Evolutionary conservation across 2,113 vertebrate species (phyloP).

Genomic region (Ceyx margarethae): DNA sequence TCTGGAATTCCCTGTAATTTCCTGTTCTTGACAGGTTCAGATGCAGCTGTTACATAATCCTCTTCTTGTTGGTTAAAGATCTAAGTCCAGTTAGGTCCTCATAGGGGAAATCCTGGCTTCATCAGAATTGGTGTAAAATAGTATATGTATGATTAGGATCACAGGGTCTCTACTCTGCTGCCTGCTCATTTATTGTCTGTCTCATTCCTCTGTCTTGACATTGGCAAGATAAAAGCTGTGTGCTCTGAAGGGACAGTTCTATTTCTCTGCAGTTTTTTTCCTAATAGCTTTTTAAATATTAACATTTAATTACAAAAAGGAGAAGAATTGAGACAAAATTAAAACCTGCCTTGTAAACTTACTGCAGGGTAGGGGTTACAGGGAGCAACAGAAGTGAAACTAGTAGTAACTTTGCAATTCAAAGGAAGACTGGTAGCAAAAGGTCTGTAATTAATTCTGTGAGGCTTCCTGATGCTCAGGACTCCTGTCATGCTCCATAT

Average conservation of each 20-base stretch:
- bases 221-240: background rate
- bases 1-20: background rate
- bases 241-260: background rate
- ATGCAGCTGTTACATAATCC: background rate
- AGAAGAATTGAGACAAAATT: background rate
- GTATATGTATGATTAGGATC: background rate
- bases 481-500: background rate
- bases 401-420: background rate
- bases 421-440: background rate
- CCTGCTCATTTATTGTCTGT: background rate
- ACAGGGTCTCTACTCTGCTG: background rate
- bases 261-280: background rate
- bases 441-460: background rate
- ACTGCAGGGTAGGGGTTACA: background rate
- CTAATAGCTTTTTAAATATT: background rate
- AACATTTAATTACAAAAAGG: background rate
- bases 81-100: background rate
- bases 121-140: background rate
- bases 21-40: background rate
- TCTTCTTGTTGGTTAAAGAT: background rate
- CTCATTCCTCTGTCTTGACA: background rate
- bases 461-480: background rate
- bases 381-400: background rate
- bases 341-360: background rate
- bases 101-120: background rate